Evolutionary conservation across 2,888 invertebrate genomes (phyloP).

Genomic region (Callyntrura sp.): DNA sequence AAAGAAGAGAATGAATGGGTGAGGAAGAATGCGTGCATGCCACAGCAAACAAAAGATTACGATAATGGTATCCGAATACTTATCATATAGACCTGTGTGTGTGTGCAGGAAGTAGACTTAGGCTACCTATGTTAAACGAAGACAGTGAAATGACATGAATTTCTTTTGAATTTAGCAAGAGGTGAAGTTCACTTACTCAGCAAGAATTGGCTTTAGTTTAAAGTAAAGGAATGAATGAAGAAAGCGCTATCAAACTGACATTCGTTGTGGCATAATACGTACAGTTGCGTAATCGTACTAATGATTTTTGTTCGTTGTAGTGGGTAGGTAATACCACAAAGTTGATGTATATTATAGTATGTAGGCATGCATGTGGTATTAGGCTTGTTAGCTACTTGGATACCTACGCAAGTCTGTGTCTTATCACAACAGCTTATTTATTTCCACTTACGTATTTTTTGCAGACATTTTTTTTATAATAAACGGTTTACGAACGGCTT

Average conservation of each 20-base stretch:
- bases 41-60: too few species aligned
- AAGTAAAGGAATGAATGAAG: conserved; percentile 60
- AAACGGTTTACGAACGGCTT: conserved; percentile 22
- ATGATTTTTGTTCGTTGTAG: not conserved
- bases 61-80: conserved; percentile 5
- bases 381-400: not conserved
- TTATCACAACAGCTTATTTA: not conserved
- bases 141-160: conserved; percentile 71
- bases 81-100: conserved; percentile 28
- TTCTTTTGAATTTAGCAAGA: conserved; percentile 69
- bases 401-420: not conserved
- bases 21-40: conserved; percentile 32
- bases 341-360: conserved; percentile 3
- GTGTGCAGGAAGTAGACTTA: not conserved
- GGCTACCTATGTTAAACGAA: conserved; percentile 28
- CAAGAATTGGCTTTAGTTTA: conserved; percentile 68
- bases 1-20: conserved; percentile 4
- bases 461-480: not conserved
- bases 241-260: conserved; percentile 10
- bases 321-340: not conserved
- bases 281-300: conserved; percentile 5
- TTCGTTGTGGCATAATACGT: not conserved
- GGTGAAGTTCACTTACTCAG: conserved; percentile 71
- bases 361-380: conserved; percentile 2
- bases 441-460: conserved; percentile 16